Evolutionary conservation across 2,888 invertebrate species (phyloP).

Genomic region (Taphrorychus bicolor): DNA sequence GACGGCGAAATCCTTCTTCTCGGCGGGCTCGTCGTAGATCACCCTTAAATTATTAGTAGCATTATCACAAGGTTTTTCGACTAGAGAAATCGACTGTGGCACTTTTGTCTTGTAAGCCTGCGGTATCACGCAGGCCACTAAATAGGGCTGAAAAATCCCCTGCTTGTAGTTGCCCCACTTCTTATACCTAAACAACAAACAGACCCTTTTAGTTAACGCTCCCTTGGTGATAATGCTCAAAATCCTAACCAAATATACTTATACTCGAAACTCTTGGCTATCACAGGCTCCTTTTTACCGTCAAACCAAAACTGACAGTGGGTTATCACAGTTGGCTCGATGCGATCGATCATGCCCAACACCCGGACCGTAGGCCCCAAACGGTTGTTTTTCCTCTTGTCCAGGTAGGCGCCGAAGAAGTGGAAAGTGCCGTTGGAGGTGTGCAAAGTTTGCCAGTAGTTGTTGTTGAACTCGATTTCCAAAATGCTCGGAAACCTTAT

Average conservation of each 20-base stretch:
- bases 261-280: constrained; percentile 85
- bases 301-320: constrained; percentile 93
- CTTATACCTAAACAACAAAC: constrained; percentile 63
- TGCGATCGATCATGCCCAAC: constrained; percentile 85
- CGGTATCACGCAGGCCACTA: constrained; percentile 88
- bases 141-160: constrained; percentile 88
- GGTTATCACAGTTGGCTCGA: constrained; percentile 82
- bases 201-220: not conserved
- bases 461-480: constrained; percentile 91
- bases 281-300: constrained; percentile 79
- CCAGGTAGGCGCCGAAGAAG: constrained; percentile 88
- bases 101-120: constrained; percentile 73
- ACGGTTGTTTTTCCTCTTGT: constrained; percentile 77
- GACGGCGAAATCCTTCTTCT: constrained; percentile 84
- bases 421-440: constrained; percentile 89
- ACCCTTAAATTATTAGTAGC: constrained; percentile 86
- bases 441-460: constrained; percentile 89
- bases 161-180: constrained; percentile 95
- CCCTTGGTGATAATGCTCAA: not conserved
- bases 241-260: constrained; percentile 81
- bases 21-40: constrained; percentile 76
- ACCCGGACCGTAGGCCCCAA: constrained; percentile 86
- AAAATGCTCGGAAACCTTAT: constrained; percentile 86
- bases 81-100: constrained; percentile 85
- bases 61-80: constrained; percentile 84